Conservation (phyloP, 2,797 vertebrate species). For the Brachyrhaphis roseni region DNA sequence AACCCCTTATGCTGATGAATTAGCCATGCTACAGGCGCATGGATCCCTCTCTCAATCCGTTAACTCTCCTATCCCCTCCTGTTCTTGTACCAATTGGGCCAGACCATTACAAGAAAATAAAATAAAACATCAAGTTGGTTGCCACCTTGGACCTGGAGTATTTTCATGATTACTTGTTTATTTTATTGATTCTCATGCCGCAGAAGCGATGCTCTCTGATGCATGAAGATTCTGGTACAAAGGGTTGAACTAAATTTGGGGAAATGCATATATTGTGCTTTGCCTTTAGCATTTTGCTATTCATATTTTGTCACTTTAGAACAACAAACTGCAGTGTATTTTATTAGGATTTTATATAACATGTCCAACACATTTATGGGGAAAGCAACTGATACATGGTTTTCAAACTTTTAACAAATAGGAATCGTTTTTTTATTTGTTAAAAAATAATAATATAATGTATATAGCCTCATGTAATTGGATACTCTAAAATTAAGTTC, state of each 20-base stretch:
- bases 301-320: neutral
- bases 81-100: constrained; percentile 97
- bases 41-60: constrained; percentile 56
- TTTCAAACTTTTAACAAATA: neutral
- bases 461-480: neutral
- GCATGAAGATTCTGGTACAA: constrained; percentile 17
- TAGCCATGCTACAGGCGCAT: constrained; percentile 46
- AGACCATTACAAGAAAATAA: constrained; percentile 64
- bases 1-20: constrained; percentile 50
- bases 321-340: neutral
- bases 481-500: neutral
- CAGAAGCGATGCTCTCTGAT: constrained; percentile 9
- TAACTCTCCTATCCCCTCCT: constrained; percentile 72
- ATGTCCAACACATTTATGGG: neutral
- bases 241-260: constrained; percentile 5
- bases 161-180: neutral
- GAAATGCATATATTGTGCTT: neutral
- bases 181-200: constrained; percentile 6
- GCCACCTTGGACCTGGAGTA: constrained; percentile 8
- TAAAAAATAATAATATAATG: too few species aligned
- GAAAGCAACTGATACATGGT: neutral
- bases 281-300: neutral
- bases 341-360: neutral
- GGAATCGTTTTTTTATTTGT: neutral
- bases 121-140: neutral